Base-by-base conservation (phyloP, 2,797 vertebrate species). In the Passerculus sandwichensis region DNA sequence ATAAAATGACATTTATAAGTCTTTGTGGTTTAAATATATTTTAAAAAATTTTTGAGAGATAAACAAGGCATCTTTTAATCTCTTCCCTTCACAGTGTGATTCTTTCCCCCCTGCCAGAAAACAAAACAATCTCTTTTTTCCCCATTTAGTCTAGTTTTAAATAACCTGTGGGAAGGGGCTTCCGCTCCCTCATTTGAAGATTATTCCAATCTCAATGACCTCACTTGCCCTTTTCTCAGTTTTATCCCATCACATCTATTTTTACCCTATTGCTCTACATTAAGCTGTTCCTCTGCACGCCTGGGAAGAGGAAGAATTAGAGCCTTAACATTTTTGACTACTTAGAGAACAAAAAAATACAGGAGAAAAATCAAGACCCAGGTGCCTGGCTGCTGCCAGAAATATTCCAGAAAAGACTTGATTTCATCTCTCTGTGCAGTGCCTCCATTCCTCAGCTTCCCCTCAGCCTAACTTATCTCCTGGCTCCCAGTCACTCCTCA, bases 231-330 rank as follows among this genome's bases (percentile, higher is more conserved):
- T 94, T 84, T 88, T 60, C 48, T 86, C 79, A 40, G 57, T 74
- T 94, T 85, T 80, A 88, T 93, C 82, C 85, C 57, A 50, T 60
- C 76, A 60, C 72, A 38, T 78, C 89, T 95, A 89, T 95, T 96
- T 95, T 89, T 91, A 94, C 40, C 40, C 56, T 66, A 77, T 79
- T 56, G 64, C 64, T 91, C 71, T 40, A 32, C 14, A 34, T 56
- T 48, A 57, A 95, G 70, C 4, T 2, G 38, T 45, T 81, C 85
- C 59, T 66, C 70, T 48, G 36, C 30, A 34, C 0, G 5, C 62
- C 66, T 50, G 73, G 60, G 44, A 72, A 84, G 40, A 32, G 44
- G 50, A 64, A 66, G 62, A 96, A 93, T 81, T 84, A 90, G 11
- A 13, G 0, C 82, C 59, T 88, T 77, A 72, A 54, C 9, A 8